phyloP scores from a whole-genome alignment of 2,888 invertebrate genomes.

The Formica aserva region DNA sequence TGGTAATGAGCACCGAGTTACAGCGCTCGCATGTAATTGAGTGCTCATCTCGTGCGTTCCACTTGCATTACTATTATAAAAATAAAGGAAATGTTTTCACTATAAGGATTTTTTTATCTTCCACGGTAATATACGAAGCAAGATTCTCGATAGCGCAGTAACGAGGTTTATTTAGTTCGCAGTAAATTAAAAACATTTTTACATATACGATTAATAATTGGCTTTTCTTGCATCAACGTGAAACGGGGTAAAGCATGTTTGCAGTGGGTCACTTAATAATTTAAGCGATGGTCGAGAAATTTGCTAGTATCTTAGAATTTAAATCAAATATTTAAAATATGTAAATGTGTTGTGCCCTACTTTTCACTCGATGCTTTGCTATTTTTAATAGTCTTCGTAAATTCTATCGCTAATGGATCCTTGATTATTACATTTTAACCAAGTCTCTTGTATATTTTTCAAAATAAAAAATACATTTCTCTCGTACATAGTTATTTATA shows the following conservation, averaged over 20 bases:
- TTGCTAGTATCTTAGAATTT: conserved; percentile 27
- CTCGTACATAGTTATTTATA: background rate
- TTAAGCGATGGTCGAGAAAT: conserved; percentile 13
- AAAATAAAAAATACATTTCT: background rate
- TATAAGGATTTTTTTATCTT: conserved; percentile 9
- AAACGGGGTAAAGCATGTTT: background rate
- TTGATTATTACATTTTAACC: background rate
- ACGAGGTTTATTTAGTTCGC: conserved; percentile 19
- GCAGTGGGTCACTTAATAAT: conserved; percentile 3
- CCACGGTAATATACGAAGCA: background rate
- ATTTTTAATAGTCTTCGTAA: conserved; percentile 36
- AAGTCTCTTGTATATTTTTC: conserved; percentile 12
- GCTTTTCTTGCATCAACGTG: background rate
- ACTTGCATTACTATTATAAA: conserved; percentile 29
- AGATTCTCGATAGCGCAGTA: conserved; percentile 35
- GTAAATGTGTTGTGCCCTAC: conserved; percentile 1
- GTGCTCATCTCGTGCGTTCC: conserved; percentile 25
- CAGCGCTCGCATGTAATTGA: conserved; percentile 40
- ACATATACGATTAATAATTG: conserved; percentile 15
- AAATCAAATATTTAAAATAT: conserved; percentile 36
- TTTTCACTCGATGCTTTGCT: conserved; percentile 19
- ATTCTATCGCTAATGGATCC: conserved; percentile 10
- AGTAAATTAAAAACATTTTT: conserved; percentile 30
- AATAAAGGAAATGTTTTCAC: conserved; percentile 29
- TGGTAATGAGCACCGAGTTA: conserved; percentile 59